Percentiles rank a stretch among this genome's conserved stretches.
These are phyloP conservation scores for Dorcus parallelipipedus DNA, from an alignment of 2,888 invertebrate species.

Conservation along the genomic window DNA sequence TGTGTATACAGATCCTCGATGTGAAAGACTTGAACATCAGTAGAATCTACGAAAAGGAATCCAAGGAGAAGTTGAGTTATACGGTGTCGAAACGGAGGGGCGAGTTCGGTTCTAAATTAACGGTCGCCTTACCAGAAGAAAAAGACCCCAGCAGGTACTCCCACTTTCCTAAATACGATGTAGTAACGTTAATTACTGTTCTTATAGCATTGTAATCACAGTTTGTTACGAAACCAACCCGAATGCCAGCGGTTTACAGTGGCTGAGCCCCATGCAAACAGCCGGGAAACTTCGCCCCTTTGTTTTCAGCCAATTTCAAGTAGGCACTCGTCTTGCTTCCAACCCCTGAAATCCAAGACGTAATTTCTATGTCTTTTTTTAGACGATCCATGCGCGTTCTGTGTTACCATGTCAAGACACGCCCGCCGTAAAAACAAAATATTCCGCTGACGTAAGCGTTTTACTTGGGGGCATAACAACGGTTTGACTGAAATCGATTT, in stretches of 20 bases:
- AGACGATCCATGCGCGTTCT: conserved; percentile 87
- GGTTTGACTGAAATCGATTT: conserved; percentile 3
- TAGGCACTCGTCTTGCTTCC: conserved; percentile 34
- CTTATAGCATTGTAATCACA: conserved; percentile 52
- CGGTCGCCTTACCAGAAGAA: conserved; percentile 61
- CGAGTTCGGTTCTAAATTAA: conserved; percentile 75
- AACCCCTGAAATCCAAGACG: neutral
- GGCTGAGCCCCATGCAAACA: conserved; percentile 84
- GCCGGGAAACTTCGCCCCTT: conserved; percentile 83
- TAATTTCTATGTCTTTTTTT: conserved; percentile 27
- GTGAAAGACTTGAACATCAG: conserved; percentile 66
- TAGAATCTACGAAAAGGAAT: conserved; percentile 53
- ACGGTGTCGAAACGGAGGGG: conserved; percentile 58
- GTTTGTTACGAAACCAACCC: conserved; percentile 76
- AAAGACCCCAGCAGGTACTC: conserved; percentile 33
- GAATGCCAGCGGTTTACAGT: conserved; percentile 82
- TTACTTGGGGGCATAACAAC: neutral
- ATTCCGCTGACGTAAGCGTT: conserved; percentile 52
- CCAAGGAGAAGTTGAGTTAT: conserved; percentile 46
- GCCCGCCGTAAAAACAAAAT: conserved; percentile 84
- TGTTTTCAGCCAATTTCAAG: conserved; percentile 80
- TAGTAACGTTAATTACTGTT: conserved; percentile 23
- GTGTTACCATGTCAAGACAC: conserved; percentile 92
- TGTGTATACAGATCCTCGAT: conserved; percentile 66
- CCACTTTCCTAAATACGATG: neutral